Base-by-base conservation (phyloP, 2,797 vertebrate species). In the Parambassis ranga region DNA sequence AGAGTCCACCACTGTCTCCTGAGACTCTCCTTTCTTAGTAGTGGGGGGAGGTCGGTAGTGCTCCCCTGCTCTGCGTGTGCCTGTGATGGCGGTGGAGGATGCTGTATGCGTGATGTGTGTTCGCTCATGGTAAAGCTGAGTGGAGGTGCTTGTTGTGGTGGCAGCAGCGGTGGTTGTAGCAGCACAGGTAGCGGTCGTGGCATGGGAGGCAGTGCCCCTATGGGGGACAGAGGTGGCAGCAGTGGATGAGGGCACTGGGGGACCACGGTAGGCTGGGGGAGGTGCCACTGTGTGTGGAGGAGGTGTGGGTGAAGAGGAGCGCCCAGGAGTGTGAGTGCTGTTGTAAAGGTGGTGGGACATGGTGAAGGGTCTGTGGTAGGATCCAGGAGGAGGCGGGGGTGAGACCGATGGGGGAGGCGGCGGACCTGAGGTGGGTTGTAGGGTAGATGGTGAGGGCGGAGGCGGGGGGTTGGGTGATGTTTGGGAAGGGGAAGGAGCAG, bases 11-110 rank as follows among this genome's bases (percentile, higher is more conserved):
- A 94, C 92, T 2, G 92, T 93, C 65, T 94, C 93, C 83, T 88
- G 92, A 43, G 95, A 95, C 71, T 95, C 95, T 1, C 94, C 94
- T 57, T 94, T 94, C 23, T 95, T 96, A 20, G 93, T 13, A 59
- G 91, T 42, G 53, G 87, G 83, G 60, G 92, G 74, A 71, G 91
- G 2, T 65, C 90, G 61, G 81, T 93, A 89, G 71, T 93, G 94
- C 31, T 94, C 92, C 49, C 91, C 88, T 10, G 90, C 46, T 44
- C 94, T 82, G 10, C 84, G 84, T 16, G 71, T 72, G 50, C 84
- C 77, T 10, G 68, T 62, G 42, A 81, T 80, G 38, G 79, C 24
- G 10, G 87, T 55, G 49, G 88, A 82, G 26, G 89, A 79, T 14
- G 88, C 50, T 8, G 83, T 61, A 56, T 83, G 81, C 31, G 79